Evolutionary conservation across 2,113 vertebrate species (phyloP).

Genomic region (Hippocampus mohnikei): DNA sequence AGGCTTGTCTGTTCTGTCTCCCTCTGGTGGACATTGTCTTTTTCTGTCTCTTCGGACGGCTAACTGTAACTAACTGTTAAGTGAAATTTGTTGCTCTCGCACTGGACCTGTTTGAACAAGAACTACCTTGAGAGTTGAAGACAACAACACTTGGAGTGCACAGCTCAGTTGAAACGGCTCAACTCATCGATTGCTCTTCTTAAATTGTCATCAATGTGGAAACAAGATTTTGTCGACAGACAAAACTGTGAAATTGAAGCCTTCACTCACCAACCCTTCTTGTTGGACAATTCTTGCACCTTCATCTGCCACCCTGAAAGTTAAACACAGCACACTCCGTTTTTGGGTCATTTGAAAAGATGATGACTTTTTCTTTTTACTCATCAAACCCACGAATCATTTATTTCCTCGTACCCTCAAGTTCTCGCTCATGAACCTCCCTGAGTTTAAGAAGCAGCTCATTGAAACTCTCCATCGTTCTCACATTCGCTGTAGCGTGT

Average conservation of each 20-base stretch:
- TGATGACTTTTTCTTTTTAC: not conserved
- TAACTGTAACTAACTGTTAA: too few relatives aligned
- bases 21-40: too few relatives aligned
- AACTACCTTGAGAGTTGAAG: slow-evolving; percentile 9
- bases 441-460: slow-evolving; percentile 82
- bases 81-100: too few relatives aligned
- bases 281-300: slow-evolving; percentile 83
- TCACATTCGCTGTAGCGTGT: not conserved
- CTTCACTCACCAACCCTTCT: slow-evolving; percentile 85
- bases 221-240: not conserved
- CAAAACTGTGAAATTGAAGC: not conserved
- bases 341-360: not conserved
- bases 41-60: too few relatives aligned
- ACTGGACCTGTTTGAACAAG: slow-evolving; percentile 41
- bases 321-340: not conserved
- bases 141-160: not conserved
- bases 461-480: slow-evolving; percentile 75
- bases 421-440: slow-evolving; percentile 86
- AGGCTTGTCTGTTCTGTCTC: too few relatives aligned
- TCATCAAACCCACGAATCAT: not conserved
- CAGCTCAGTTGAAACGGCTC: not conserved
- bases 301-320: slow-evolving; percentile 83
- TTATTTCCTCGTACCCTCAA: slow-evolving; percentile 73
- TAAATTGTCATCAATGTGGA: slow-evolving; percentile 16
- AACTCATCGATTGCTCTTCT: not conserved